Evolutionary conservation across 2,797 vertebrate species (phyloP).

Genomic region (Ctenochaetus hawaiiensis): DNA sequence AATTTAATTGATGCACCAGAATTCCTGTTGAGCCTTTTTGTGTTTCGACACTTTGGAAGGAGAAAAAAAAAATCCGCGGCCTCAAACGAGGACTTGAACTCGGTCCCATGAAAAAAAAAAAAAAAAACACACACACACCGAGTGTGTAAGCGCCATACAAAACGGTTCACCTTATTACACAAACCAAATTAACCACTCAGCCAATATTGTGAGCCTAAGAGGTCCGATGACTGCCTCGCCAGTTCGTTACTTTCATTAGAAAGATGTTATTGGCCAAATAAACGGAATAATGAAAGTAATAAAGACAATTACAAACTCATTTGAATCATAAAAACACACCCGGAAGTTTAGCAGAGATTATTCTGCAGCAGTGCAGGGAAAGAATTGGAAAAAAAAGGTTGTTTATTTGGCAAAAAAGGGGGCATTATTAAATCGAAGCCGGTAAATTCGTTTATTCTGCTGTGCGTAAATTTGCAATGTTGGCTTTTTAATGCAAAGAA

Average conservation of each 20-base stretch:
- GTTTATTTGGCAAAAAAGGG: constrained; percentile 18
- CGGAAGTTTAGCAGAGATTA: constrained; percentile 79
- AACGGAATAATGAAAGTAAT: constrained; percentile 94
- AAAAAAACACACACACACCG: constrained; percentile 10
- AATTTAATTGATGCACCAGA: constrained; percentile 48
- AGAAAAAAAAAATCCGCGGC: constrained; percentile 18
- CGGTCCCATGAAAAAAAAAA: constrained; percentile 14
- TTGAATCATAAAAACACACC: constrained; percentile 89
- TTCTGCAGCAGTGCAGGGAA: constrained; percentile 59
- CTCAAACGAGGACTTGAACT: constrained; percentile 66
- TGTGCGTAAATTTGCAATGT: neutral
- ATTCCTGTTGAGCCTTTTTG: constrained; percentile 50
- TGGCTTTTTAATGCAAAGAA: neutral
- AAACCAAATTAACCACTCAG: constrained; percentile 87
- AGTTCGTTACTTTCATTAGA: constrained; percentile 96
- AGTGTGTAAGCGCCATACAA: constrained; percentile 57
- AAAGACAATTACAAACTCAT: constrained; percentile 93
- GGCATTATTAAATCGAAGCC: constrained; percentile 2
- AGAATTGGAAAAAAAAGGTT: neutral
- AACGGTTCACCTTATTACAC: constrained; percentile 80
- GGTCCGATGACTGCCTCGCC: constrained; percentile 89
- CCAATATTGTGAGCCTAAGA: constrained; percentile 88
- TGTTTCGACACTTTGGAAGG: constrained; percentile 44
- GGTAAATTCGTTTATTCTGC: constrained; percentile 4
- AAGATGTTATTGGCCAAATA: constrained; percentile 93